Conservation (phyloP, 2,888 invertebrate genomes). For the Apotomis capreana region DNA sequence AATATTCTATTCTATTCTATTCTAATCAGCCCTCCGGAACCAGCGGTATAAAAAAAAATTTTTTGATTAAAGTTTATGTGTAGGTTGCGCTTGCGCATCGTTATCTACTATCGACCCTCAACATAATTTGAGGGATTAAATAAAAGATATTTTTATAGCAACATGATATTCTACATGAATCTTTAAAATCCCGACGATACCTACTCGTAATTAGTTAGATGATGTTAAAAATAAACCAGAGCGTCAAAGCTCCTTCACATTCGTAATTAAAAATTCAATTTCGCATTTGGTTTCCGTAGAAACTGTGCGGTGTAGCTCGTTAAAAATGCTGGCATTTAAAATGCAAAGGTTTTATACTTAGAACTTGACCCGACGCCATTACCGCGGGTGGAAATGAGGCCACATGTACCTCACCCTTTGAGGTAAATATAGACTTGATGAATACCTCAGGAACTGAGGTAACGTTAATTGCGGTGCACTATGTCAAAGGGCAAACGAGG, state of each 20-base stretch:
- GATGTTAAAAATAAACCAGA: neutral
- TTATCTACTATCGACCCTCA: too few species aligned
- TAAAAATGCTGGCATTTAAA: conserved; percentile 32
- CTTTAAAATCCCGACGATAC: too few species aligned
- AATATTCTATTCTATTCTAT: too few species aligned
- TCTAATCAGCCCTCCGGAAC: too few species aligned
- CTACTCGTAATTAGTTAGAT: neutral
- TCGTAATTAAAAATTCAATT: conserved; percentile 1
- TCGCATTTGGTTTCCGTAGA: neutral
- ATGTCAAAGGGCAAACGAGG: neutral
- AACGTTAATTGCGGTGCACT: neutral
- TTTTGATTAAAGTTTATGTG: too few species aligned
- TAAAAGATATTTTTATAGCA: too few species aligned
- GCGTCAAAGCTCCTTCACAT: neutral
- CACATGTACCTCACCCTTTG: neutral
- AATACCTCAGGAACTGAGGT: neutral
- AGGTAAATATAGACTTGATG: neutral
- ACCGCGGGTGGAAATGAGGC: conserved; percentile 8
- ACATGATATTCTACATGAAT: too few species aligned
- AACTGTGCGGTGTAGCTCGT: neutral
- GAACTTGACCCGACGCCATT: conserved; percentile 22
- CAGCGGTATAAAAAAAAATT: too few species aligned
- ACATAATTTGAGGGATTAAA: too few species aligned
- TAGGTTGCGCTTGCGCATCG: too few species aligned
- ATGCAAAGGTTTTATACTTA: conserved; percentile 11